Evolutionary conservation across 2,888 invertebrate species (phyloP), one percentile per base, ranked within the genome.

Genomic region (Thymelicus sylvestris): DNA sequence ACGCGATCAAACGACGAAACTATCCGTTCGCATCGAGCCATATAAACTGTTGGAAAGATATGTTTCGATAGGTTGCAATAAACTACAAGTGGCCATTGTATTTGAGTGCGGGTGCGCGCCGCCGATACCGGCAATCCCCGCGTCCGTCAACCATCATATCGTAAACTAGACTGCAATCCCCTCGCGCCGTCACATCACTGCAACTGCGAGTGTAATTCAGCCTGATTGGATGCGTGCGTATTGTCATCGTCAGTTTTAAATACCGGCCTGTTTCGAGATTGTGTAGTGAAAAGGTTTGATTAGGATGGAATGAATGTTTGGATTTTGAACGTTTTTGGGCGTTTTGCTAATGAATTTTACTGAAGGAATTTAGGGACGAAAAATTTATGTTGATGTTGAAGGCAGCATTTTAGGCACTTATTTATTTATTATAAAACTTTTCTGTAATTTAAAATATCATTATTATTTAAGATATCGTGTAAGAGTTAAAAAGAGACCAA

Each of bases 131-230:
- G 38, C 73, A 67, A 74, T 73, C 67, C 67, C 67, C 74, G 63
- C 47, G 76, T 76, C 73, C 76, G 74, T 78, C 78, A 78, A 72
- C 71, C 71, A 67, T 63, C 68, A 75, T 76, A 75, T 76, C 77
- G 76, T 77, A 77, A 77, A 77, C 75, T 73, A 76, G 73, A 10
- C 15, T n/a, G 64, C 64, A 64, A 64, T 64, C 64, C 64, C 64
- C 64, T 59, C 59, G 39, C 39, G 48, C 63, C 63, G 64, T 50
- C 64, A 64, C 64, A 64, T 64, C 64, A 64, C 5, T 15, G 64
- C 64, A 50, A 50, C 47, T 39, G 64, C 64, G 64, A 52, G 59
- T 39, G 50, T 61, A 48, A 48, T 68, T 62, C 62, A 55, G 44
- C 62, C 55, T 68, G 67, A 68, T 68, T 68, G 67, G 48, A 68